A percentile compares a stretch with the other conserved stretches of the same genome.
Evolutionary conservation across 2,888 invertebrate species (phyloP).

Genomic region (Tipula vernalis): DNA sequence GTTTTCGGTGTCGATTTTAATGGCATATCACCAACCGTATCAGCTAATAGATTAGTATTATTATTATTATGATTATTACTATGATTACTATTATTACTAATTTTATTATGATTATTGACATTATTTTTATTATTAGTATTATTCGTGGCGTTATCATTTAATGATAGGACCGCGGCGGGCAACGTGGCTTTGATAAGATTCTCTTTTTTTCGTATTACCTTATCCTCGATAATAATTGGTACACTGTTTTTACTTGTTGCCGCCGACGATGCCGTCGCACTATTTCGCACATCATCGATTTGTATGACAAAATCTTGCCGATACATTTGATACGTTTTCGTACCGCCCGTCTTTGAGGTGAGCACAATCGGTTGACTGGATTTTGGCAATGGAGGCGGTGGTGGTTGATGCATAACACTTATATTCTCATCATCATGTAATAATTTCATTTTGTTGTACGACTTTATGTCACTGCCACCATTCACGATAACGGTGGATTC

Average conservation of each 20-base stretch:
- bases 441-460: conserved; percentile 19
- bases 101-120: background rate
- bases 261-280: background rate
- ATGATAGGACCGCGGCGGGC: background rate
- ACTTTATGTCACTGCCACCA: conserved; percentile 22
- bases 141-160: background rate
- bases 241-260: background rate
- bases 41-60: background rate
- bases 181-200: background rate
- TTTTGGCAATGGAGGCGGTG: conserved; percentile 34
- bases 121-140: background rate
- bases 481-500: conserved; percentile 31
- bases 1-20: background rate
- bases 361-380: conserved; percentile 27
- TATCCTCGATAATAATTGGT: conserved; percentile 10
- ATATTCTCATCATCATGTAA: conserved; percentile 19
- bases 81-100: background rate
- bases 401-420: conserved; percentile 22
- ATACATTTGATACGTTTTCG: conserved; percentile 31
- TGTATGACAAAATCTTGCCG: conserved; percentile 34
- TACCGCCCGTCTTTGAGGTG: conserved; percentile 13
- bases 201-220: conserved; percentile 9
- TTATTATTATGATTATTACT: background rate
- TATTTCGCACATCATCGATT: conserved; percentile 25
- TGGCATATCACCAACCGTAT: conserved; percentile 9